These are phyloP conservation scores for Candoia aspera DNA, from an alignment of 2,113 vertebrate genomes.

Conservation along the genomic window DNA sequence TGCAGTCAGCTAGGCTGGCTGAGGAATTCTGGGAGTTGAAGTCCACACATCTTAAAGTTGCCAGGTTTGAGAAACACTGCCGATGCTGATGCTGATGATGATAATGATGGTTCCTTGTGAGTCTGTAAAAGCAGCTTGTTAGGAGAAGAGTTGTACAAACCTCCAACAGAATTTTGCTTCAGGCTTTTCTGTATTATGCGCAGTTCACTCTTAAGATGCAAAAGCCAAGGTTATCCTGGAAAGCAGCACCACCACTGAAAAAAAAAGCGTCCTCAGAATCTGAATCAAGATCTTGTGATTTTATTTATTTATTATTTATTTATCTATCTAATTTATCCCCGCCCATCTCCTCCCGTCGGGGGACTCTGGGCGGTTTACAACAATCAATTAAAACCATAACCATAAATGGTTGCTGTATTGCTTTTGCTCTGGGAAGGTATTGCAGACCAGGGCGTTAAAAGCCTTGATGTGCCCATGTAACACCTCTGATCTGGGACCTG, in stretches of 20 bases:
- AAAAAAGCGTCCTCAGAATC: not conserved
- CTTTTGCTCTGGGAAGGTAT: too few relatives aligned
- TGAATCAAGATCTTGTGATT: not conserved
- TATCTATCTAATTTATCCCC: too few relatives aligned
- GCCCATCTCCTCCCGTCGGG: too few relatives aligned
- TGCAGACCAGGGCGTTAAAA: too few relatives aligned
- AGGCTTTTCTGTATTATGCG: not conserved
- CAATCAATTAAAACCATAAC: too few relatives aligned
- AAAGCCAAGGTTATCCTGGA: not conserved
- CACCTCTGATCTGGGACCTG: too few relatives aligned
- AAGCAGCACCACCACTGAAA: not conserved
- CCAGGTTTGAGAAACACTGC: not conserved
- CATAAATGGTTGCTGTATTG: too few relatives aligned
- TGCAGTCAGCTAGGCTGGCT: not conserved
- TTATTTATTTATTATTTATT: too few relatives aligned
- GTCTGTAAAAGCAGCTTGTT: not conserved
- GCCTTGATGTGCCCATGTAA: too few relatives aligned
- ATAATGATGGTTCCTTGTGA: not conserved
- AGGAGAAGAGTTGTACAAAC: not conserved
- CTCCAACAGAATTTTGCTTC: not conserved
- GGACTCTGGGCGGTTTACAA: too few relatives aligned
- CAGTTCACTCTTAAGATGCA: not conserved
- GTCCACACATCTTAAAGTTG: not conserved
- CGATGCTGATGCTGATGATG: not conserved
- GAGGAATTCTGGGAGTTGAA: not conserved